Evolutionary conservation across 2,888 invertebrate species (phyloP), one percentile per base, ranked within the genome.

Genomic region (Machimus rusticus): DNA sequence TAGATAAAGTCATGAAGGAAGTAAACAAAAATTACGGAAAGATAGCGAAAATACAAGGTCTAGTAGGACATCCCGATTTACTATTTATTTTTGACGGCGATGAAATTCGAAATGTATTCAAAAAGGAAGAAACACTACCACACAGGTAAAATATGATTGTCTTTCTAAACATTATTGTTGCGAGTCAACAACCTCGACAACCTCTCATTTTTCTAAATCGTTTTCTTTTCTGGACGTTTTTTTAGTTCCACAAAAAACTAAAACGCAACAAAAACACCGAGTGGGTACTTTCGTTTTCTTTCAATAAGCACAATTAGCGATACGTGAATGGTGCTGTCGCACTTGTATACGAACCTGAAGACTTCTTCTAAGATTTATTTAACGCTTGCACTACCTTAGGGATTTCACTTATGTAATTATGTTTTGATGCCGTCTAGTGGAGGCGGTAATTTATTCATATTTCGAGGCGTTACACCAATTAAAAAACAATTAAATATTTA

Each of bases 41-140:
- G 91, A 95, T 92, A 92, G 96, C 92, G 90, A 95, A 95, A 93
- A 95, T 96, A 74, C 94, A 95, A 1, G 96, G 95, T 78, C 92
- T 96, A 16, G 94, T 96, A 90, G 96, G 96, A n/a, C 96, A 96
- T 93, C 96, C 96, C 0, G 96, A 96, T 93, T 92, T 96, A 88
- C 93, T 96, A 87, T 96, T 96, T 90, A 95, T 96, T 3, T 96
- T 95, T 90, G 95, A 95, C 91, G 96, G 95, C 3, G 95, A 96
- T 88, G 95, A 95, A 91, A 95, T 95, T n/a, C 94, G 95, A 76
- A 94, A 94, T 90, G 95, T 96, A 88, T 96, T 96, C 91, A 93
- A 95, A 90, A 93, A 94, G 66, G 96, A 96, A 91, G 96, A 96
- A 90, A 90, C 93, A 0, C 94, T 96, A 94, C 96, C 96, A 0